phyloP scores from a whole-genome alignment of 2,888 invertebrate genomes.

The Perizoma affinitatum region DNA sequence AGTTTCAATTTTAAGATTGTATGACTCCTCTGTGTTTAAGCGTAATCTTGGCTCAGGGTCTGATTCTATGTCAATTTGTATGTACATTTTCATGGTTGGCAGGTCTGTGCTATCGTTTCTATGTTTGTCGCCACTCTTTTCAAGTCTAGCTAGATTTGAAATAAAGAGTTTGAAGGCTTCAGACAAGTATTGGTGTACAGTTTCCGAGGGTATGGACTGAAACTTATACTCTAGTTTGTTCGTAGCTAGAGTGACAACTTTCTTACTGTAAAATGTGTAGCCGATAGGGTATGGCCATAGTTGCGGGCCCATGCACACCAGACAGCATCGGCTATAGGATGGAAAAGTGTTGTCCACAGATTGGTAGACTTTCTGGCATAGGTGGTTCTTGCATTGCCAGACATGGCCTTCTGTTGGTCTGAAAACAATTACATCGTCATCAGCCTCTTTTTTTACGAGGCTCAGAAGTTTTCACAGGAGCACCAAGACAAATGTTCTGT shows the following conservation, averaged over 20 bases:
- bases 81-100: slow-evolving; percentile 58
- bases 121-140: slow-evolving; percentile 58
- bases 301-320: slow-evolving; percentile 88
- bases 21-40: slow-evolving; percentile 88
- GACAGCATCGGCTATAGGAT: slow-evolving; percentile 87
- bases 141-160: slow-evolving; percentile 71
- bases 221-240: slow-evolving; percentile 81
- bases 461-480: too few species aligned
- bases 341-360: slow-evolving; percentile 37
- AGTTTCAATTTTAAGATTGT: slow-evolving; percentile 83
- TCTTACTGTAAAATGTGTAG: slow-evolving; percentile 84
- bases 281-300: slow-evolving; percentile 92
- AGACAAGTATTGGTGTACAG: slow-evolving; percentile 55
- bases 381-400: slow-evolving; percentile 57
- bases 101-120: slow-evolving; percentile 44
- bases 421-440: slow-evolving; percentile 15
- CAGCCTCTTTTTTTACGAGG: too few species aligned
- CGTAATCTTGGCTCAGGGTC: slow-evolving; percentile 83
- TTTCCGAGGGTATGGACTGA: slow-evolving; percentile 60
- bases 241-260: slow-evolving; percentile 81
- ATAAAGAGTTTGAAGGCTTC: slow-evolving; percentile 80
- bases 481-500: too few species aligned
- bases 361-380: slow-evolving; percentile 61
- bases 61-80: slow-evolving; percentile 79
- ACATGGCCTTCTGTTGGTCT: slow-evolving; percentile 30